These are phyloP conservation scores for Conopomorpha cramerella DNA, from an alignment of 1,140 invertebrate species.

Conservation along the genomic window DNA sequence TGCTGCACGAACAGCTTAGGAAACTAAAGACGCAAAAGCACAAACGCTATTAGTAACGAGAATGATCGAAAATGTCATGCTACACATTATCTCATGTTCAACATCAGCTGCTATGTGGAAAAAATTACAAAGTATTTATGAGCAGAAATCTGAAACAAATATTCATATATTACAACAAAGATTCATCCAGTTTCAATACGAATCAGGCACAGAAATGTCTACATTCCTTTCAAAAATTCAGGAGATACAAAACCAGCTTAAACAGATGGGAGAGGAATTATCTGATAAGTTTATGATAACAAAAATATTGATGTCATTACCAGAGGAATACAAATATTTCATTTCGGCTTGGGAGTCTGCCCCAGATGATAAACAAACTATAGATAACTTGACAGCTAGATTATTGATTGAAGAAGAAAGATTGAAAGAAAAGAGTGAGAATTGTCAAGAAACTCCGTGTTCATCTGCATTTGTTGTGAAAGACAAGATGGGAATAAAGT, in stretches of 20 bases:
- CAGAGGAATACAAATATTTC: conserved; percentile 6
- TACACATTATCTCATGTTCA: conserved; percentile 17
- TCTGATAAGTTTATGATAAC: conserved; percentile 18
- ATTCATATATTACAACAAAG: conserved; percentile 20
- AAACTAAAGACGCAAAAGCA: not conserved
- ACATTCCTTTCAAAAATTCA: not conserved
- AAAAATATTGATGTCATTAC: conserved; percentile 24
- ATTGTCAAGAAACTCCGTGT: not conserved
- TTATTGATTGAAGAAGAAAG: conserved; percentile 14
- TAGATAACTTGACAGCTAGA: conserved; percentile 17
- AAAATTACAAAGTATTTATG: conserved; percentile 17
- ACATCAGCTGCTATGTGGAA: conserved; percentile 25
- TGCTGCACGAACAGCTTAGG: not conserved
- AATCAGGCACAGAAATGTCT: conserved; percentile 1
- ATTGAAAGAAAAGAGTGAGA: conserved; percentile 6
- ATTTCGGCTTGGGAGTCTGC: too few relatives aligned
- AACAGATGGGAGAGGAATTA: conserved; percentile 14
- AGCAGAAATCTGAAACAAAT: conserved; percentile 19
- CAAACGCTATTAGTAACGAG: conserved; percentile 10
- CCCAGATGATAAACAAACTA: conserved; percentile 12
- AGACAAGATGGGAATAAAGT: conserved; percentile 3
- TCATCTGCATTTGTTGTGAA: conserved; percentile 3
- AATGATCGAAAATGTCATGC: conserved; percentile 10
- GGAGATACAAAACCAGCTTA: conserved; percentile 11
- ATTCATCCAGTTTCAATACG: conserved; percentile 16